Evolutionary conservation across 2,888 invertebrate genomes (phyloP), one percentile per base, ranked within the genome.

Genomic region (Leptopilina myrica): DNA sequence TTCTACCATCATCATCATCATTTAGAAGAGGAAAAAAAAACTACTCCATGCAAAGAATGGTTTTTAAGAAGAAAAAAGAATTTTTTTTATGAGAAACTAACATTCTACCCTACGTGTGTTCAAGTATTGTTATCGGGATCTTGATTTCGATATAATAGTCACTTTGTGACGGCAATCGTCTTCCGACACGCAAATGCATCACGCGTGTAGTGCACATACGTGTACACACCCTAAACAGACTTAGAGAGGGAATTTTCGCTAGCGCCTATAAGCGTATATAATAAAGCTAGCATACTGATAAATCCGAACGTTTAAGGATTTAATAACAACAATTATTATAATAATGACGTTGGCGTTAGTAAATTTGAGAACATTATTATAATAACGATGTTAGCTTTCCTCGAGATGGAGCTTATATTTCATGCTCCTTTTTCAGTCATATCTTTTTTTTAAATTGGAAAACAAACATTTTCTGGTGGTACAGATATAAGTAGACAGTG

Each of bases 131-230:
- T 90, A 89, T 90, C 89, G 86, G 85, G 85, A 90, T 90, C 89
- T 86, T 85, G 84, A 84, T 87, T 87, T 85, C 88, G 89, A 90
- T 90, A 89, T 89, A 90, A 90, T 89, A 89, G 89, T 90, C 89
- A 89, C 88, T 87, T 82, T 85, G 88, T 89, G 88, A 89, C 89
- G 89, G 89, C 88, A 89, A 89, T 89, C 88, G 90, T 89, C 87
- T 87, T 88, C 86, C 86, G 86, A 87, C 90, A 90, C 88, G 90
- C 90, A 84, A 90, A 86, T 87, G 86, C 83, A 84, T 83, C 81
- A 80, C 78, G 80, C 77, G 69, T 75, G 53, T 56, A 20, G 73
- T 73, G 8, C 56, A 73, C 73, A n/a, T 73, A 53, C n/a, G 26
- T 73, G 73, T 73, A 73, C 73, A 73, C 73, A 73, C 80, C 82